Evolutionary conservation across 1,140 invertebrate genomes (phyloP), one percentile per base, ranked within the genome.

Genomic region (Zaprionus gabonicus): DNA sequence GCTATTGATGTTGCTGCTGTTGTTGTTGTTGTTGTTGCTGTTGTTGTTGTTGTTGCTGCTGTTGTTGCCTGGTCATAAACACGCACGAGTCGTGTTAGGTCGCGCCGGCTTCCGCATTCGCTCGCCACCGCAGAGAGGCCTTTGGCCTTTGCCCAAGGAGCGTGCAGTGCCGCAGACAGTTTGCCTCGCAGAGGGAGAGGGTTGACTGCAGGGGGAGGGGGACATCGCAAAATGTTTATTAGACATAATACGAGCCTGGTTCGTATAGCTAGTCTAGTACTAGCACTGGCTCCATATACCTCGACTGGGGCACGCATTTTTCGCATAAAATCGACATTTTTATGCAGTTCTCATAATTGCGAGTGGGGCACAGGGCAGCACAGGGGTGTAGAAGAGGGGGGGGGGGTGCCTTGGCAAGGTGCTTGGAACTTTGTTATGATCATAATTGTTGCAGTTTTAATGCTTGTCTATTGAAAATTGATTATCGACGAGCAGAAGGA

Each of bases 281-380:
- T 23, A 20, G 25, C 9, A 27, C 9, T 20, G 38, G 28, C 51
- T 34, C 31, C 3, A 36, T 44, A 58, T 60, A 27, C n/a, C 60
- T 46, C 25, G 25, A 12, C 20, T 17, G 38, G 56, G 60, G 82
- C 85, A 90, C 85, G 85, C 82, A 85, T 90, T 78, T 90, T 82
- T 90, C 85, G 85, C 85, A 90, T 90, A 90, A 90, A 90, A 85
- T 90, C 80, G 84, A 83, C 83, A 70, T 83, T 82, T 87, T 90
- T 82, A 84, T 75, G 85, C 85, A 77, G 36, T 57, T 68, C 44
- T 55, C 73, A 76, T 71, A 71, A 67, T 66, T 71, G 49, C 53
- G 31, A 13, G 9, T 15, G 31, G 10, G 25, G 6, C 9, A 23
- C 31, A 3, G 9, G 31, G 9, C 31, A 34, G 31, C 53, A 9